Evolutionary conservation across 2,797 vertebrate genomes (phyloP), one percentile per base, ranked within the genome.

Genomic region (Chanos chanos): DNA sequence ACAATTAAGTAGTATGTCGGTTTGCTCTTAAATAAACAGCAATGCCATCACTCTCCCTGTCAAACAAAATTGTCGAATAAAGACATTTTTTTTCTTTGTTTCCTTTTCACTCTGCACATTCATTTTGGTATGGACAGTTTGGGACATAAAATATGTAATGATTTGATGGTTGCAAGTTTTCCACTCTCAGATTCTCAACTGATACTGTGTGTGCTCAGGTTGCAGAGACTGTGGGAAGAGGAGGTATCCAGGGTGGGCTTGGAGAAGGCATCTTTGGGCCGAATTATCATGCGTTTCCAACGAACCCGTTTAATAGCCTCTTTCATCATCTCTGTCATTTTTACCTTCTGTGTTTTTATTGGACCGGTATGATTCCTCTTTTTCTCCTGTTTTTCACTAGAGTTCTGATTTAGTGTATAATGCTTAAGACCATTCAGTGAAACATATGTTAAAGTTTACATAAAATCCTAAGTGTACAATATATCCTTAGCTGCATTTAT

Each of bases 141-240:
- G 10, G 4, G 21, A 50, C 13, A 49, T 48, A 8, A 6, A 36
- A 13, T 39, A 15, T 28, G 18, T 27, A 2, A 22, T 13, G 4
- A 51, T 15, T 15, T 2, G 30, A 9, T n/a, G n/a, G n/a, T n/a
- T n/a, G n/a, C n/a, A n/a, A n/a, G n/a, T n/a, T n/a, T n/a, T n/a
- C n/a, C n/a, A n/a, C n/a, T n/a, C n/a, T n/a, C n/a, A n/a, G n/a
- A n/a, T 13, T n/a, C 39, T n/a, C 61, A 30, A 21, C 12, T 8
- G 4, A 3, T 39, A 28, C 3, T 76, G 16, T 71, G 43, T 67
- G 16, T 73, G 58, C 61, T 5, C 47, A 93, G 86, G 64, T 75
- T 94, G 6, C 70, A 72, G 34, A 73, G 74, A 39, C 72, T 94
- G 47, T 89, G 87, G 89, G 78, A 91, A 15, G 79, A 86, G 15